Evolutionary conservation across 2,888 invertebrate genomes (phyloP).

Genomic region (Phymatocera aterrima): DNA sequence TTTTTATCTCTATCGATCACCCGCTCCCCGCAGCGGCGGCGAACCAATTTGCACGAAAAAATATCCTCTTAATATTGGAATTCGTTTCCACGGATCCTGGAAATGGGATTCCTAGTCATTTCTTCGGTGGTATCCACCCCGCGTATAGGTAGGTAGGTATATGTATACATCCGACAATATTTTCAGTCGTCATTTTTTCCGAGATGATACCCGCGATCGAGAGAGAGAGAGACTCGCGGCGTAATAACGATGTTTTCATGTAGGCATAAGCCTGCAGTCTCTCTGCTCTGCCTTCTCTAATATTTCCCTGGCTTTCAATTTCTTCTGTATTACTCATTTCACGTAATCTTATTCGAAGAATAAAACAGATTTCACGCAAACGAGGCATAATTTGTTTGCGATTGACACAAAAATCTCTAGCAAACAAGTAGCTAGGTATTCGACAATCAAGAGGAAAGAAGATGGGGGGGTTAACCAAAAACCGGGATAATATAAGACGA

Average conservation of each 20-base stretch:
- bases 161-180: slow-evolving; percentile 17
- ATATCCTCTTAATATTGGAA: neutral
- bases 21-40: neutral
- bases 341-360: neutral
- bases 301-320: neutral
- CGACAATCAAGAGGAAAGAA: neutral
- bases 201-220: neutral
- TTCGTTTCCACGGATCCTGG: slow-evolving; percentile 6
- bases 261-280: neutral
- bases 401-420: neutral
- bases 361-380: neutral
- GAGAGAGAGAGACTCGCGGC: neutral
- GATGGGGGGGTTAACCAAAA: neutral
- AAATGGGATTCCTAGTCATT: slow-evolving; percentile 18
- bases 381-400: neutral
- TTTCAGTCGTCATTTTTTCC: slow-evolving; percentile 11
- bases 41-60: neutral
- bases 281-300: neutral
- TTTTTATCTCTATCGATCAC: neutral
- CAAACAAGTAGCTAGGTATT: neutral
- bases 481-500: neutral
- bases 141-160: neutral
- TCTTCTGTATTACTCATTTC: neutral
- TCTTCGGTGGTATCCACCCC: neutral
- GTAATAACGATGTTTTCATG: neutral